phyloP scores from a whole-genome alignment of 37 sponge, comb jelly and placozoan genomes.

The Lycopodina hypogea region DNA sequence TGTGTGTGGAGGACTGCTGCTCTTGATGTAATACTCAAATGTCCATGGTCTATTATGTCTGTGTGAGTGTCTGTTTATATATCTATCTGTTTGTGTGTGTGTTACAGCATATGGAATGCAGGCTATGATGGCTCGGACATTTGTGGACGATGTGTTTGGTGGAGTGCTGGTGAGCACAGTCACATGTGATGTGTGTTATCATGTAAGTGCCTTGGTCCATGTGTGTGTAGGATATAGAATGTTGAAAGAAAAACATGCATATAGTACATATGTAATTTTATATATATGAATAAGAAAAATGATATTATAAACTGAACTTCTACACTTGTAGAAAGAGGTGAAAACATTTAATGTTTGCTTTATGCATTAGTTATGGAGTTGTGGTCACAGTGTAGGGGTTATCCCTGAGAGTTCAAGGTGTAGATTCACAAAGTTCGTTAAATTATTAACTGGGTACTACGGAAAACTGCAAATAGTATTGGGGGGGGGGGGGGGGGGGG shows the following conservation, averaged over 20 bases:
- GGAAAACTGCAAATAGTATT: too few relatives aligned
- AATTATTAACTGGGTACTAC: too few relatives aligned
- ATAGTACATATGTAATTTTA: not conserved
- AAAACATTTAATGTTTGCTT: too few relatives aligned
- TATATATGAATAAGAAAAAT: not conserved
- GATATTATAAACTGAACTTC: not conserved
- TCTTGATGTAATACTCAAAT: too few relatives aligned
- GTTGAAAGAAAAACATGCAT: not conserved
- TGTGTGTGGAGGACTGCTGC: too few relatives aligned
- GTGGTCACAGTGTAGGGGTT: too few relatives aligned
- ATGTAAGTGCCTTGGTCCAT: conserved; percentile 51
- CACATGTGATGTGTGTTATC: conserved; percentile 51
- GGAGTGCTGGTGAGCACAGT: conserved; percentile 76
- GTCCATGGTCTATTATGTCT: not conserved
- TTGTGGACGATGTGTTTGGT: conserved; percentile 87
- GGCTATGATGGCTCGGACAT: conserved; percentile 42
- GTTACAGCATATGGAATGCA: conserved; percentile 48
- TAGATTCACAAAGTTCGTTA: too few relatives aligned
- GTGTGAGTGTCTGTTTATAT: not conserved
- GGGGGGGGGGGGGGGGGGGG: too few relatives aligned
- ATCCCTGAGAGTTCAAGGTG: too few relatives aligned
- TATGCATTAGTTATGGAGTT: too few relatives aligned
- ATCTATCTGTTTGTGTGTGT: not conserved
- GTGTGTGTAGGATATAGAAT: not conserved
- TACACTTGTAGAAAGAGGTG: too few relatives aligned